phyloP scores from a whole-genome alignment of 2,888 invertebrate genomes.

The Catocala sponsa region DNA sequence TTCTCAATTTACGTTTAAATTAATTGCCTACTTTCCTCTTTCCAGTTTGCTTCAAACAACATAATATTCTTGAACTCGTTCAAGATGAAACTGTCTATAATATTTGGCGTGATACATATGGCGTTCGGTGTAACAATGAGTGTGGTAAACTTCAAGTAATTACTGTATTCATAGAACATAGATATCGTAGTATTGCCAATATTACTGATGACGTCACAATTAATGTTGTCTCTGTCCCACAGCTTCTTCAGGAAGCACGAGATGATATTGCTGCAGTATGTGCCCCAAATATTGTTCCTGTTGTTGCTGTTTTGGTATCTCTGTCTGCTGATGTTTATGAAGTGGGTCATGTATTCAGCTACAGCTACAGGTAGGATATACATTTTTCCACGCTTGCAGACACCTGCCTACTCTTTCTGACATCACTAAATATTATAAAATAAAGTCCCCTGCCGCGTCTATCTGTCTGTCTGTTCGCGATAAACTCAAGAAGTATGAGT shows the following conservation, averaged over 20 bases:
- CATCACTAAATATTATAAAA: no score
- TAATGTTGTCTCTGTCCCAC: slow-evolving; percentile 51
- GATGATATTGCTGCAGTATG: slow-evolving; percentile 89
- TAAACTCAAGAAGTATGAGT: no score
- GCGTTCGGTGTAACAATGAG: slow-evolving; percentile 91
- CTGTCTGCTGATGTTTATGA: slow-evolving; percentile 90
- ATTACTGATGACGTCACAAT: slow-evolving; percentile 24
- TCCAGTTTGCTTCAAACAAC: slow-evolving; percentile 89
- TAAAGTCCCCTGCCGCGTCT: no score
- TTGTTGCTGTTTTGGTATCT: slow-evolving; percentile 90
- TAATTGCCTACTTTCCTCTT: slow-evolving; percentile 27
- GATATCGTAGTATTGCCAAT: slow-evolving; percentile 57
- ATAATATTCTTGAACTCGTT: slow-evolving; percentile 92
- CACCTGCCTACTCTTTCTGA: background rate
- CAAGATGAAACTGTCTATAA: slow-evolving; percentile 93
- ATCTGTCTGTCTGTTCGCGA: no score
- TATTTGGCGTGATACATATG: slow-evolving; percentile 92
- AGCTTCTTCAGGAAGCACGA: slow-evolving; percentile 83
- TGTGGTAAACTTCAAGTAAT: slow-evolving; percentile 89
- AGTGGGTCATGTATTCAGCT: slow-evolving; percentile 90
- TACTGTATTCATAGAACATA: slow-evolving; percentile 86
- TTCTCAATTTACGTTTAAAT: background rate
- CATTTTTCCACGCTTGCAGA: background rate
- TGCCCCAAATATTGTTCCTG: slow-evolving; percentile 91
- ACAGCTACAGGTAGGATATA: slow-evolving; percentile 64